These are phyloP conservation scores for Conus ventricosus DNA, from an alignment of 1,140 invertebrate genomes.

Conservation along the genomic window DNA sequence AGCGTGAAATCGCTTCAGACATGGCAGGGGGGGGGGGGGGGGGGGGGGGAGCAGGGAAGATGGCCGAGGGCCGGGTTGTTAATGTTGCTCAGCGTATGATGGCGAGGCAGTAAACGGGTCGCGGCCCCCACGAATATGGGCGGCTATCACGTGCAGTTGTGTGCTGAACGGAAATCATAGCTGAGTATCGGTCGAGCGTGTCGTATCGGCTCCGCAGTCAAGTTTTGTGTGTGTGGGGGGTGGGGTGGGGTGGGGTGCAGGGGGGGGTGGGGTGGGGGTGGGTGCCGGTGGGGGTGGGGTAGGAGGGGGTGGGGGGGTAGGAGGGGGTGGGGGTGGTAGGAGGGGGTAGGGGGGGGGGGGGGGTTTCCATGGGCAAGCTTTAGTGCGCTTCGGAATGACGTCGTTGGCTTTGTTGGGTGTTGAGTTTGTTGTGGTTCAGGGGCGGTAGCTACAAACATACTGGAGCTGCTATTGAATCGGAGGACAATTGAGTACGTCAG, in stretches of 20 bases:
- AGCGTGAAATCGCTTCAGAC: neutral
- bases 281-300: no score
- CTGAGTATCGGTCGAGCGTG: neutral
- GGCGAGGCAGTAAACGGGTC: neutral
- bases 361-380: neutral
- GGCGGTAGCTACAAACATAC: no score
- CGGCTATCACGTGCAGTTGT: conserved; percentile 7
- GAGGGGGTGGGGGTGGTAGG: no score
- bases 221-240: neutral
- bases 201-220: neutral
- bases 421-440: neutral
- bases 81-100: conserved; percentile 19
- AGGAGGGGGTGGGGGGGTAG: no score
- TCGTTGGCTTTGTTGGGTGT: neutral
- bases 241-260: no score
- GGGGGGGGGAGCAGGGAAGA: no score
- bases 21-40: neutral
- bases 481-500: no score
- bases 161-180: conserved; percentile 3
- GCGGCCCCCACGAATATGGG: neutral
- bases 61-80: neutral
- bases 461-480: no score
- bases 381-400: neutral
- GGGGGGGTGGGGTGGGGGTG: no score
- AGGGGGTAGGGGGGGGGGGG: no score